Evolutionary conservation across 2,113 vertebrate genomes (phyloP).

Genomic region (Phrynosoma blainvillii): DNA sequence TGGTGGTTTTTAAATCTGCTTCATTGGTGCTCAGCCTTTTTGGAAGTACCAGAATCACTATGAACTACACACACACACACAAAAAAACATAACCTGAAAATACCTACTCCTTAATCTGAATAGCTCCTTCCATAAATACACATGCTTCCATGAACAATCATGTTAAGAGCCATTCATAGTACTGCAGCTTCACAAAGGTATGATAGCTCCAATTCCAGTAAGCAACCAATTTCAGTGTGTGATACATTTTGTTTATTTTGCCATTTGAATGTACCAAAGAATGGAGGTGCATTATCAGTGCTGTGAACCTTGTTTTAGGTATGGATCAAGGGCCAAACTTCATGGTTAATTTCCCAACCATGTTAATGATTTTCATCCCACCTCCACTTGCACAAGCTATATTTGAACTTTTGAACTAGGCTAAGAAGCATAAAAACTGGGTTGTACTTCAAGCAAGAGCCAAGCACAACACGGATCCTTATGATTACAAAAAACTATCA

Average conservation of each 20-base stretch:
- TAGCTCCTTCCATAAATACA: background rate
- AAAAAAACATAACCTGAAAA: background rate
- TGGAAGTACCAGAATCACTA: background rate
- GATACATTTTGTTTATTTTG: background rate
- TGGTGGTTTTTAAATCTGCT: background rate
- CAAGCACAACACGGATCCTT: background rate
- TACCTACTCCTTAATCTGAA: background rate
- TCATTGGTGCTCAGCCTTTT: background rate
- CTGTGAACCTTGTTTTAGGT: background rate
- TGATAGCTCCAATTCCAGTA: background rate
- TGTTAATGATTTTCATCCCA: background rate
- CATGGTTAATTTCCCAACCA: accelerated
- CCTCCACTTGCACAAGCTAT: background rate
- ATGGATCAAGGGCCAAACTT: background rate
- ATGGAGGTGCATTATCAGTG: background rate
- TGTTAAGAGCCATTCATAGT: background rate
- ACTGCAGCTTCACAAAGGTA: background rate
- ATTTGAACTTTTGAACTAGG: background rate
- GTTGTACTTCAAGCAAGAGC: too few relatives aligned
- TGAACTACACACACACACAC: background rate
- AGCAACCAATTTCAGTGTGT: background rate
- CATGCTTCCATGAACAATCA: background rate
- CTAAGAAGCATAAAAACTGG: background rate
- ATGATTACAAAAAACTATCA: background rate
- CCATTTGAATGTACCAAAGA: background rate